Evolutionary conservation across 2,888 invertebrate genomes (phyloP), one percentile per base, ranked within the genome.

Genomic region (Merodon equestris): DNA sequence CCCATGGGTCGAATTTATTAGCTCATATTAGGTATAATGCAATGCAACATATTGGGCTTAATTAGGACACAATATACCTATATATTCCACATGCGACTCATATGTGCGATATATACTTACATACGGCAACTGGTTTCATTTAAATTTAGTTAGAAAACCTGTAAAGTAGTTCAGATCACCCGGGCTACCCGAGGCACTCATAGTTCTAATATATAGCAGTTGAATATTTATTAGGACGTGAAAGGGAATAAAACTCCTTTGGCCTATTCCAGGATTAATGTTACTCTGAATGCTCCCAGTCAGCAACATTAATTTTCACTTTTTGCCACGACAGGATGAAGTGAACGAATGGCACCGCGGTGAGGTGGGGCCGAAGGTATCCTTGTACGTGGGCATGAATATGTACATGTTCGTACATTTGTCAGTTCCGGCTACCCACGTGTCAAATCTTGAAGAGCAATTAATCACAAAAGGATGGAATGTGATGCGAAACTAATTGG

Each of bases 151-250:
- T 7, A 27, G 7, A 27, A 7, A 27, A 27, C 27, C 27, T 4
- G 3, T 2, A 27, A 27, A 27, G 27, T 27, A 27, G 27, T 27
- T 7, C 27, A 27, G 27, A n/a, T n/a, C n/a, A n/a, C n/a, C 7
- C 27, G 27, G 7, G 27, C 27, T 2, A 2, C 27, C 27, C 7
- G 27, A 4, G 7, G 27, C 27, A 27, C 3, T 7, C 3, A 7
- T 27, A 27, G 27, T 7, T 4, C 27, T 72, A 66, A 67, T 68
- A 58, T 58, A 67, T 63, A 54, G 44, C 68, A 64, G 68, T 60
- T 68, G 51, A 79, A 79, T 79, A 79, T 79, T 79, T 79, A 79
- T 79, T 67, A 74, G 68, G 67, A 67, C 67, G 57, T 48, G 73
- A 63, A 61, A 57, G 60, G 18, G 45, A 53, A 40, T 64, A 54